Evolutionary conservation across 2,888 invertebrate species (phyloP).

Genomic region (Sinentomon sp.): DNA sequence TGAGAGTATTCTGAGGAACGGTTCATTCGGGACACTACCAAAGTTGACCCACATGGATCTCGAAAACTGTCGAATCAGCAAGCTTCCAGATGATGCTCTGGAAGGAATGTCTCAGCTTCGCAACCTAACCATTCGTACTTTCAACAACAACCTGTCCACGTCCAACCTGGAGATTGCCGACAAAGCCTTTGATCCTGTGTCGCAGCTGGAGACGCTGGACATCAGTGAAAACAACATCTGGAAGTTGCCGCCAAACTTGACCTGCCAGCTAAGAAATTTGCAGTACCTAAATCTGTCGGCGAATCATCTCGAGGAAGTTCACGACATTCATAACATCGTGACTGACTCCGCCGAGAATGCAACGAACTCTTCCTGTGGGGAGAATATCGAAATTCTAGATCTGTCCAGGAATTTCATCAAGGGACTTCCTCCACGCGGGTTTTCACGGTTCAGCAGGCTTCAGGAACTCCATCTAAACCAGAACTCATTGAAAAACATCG

Average conservation of each 20-base stretch:
- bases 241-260: conserved; percentile 41
- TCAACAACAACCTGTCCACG: conserved; percentile 53
- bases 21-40: conserved; percentile 16
- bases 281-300: conserved; percentile 49
- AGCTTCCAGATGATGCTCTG: conserved; percentile 53
- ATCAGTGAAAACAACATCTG: conserved; percentile 54
- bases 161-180: conserved; percentile 46
- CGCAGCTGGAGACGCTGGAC: conserved; percentile 40
- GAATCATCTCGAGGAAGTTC: conserved; percentile 44
- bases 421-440: conserved; percentile 36
- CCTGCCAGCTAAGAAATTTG: conserved; percentile 43
- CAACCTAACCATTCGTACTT: conserved; percentile 49
- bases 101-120: conserved; percentile 44
- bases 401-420: conserved; percentile 50
- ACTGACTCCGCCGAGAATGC: conserved; percentile 20
- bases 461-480: conserved; percentile 45
- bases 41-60: conserved; percentile 48
- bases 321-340: conserved; percentile 35
- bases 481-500: conserved; percentile 43
- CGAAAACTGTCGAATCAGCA: conserved; percentile 55
- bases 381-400: conserved; percentile 38
- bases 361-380: conserved; percentile 35
- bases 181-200: conserved; percentile 43
- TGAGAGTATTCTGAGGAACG: too few species aligned
- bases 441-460: conserved; percentile 38